These are phyloP conservation scores for Capreolus pygargus DNA, from an alignment of 2,113 vertebrate species.

Conservation along the genomic window DNA sequence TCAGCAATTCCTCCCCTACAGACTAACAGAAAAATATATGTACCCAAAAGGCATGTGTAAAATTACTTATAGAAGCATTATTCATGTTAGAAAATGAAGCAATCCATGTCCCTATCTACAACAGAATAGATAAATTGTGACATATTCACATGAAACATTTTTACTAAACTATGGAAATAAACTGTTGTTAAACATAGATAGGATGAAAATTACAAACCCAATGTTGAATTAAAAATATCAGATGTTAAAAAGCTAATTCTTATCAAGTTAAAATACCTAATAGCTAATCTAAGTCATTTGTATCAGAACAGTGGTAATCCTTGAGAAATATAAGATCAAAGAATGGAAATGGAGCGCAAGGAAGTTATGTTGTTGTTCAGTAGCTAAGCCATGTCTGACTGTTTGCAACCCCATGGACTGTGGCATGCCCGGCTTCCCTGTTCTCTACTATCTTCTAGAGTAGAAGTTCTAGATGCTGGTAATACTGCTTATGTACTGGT, in stretches of 20 bases:
- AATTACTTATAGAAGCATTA: not conserved
- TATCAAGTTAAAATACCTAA: not conserved
- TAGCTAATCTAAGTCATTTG: not conserved
- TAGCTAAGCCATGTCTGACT: not conserved
- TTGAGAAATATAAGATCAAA: not conserved
- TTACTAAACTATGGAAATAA: not conserved
- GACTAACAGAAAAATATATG: not conserved
- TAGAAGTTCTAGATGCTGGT: not conserved
- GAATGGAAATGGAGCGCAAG: fast-evolving
- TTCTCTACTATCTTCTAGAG: not conserved
- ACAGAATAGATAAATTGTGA: not conserved
- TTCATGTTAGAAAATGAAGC: not conserved
- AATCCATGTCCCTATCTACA: not conserved
- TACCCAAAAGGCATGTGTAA: not conserved
- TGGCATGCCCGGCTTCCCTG: fast-evolving
- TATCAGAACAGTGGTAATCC: not conserved
- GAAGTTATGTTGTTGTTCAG: not conserved
- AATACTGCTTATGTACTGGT: not conserved
- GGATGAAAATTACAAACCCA: not conserved
- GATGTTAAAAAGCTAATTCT: not conserved
- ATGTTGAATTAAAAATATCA: not conserved
- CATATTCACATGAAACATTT: not conserved
- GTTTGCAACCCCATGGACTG: not conserved
- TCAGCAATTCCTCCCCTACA: not conserved
- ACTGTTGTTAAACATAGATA: not conserved